Base-by-base conservation (phyloP, 2,888 invertebrate genomes). In the Neoascia interrupta region DNA sequence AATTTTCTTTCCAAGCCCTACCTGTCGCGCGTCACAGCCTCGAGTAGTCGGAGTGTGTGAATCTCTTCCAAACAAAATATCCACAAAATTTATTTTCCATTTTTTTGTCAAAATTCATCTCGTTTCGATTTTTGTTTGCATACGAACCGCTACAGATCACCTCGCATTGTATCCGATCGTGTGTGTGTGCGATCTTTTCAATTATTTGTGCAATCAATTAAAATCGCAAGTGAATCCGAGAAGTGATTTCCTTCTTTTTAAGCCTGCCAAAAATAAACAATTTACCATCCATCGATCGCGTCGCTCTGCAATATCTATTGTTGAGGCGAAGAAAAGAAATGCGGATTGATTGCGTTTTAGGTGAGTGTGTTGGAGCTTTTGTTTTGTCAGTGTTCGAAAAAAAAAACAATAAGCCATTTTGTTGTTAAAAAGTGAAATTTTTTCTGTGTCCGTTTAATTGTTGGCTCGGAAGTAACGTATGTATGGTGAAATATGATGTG, bases 281-380 rank as follows among this genome's bases (percentile, higher is more conserved):
- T 34, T n/a, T n/a, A n/a, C n/a, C n/a, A n/a, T n/a, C n/a, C n/a
- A n/a, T n/a, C n/a, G 15, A 34, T 31, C 4, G 5, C 16, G 11
- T 13, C 15, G 4, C 2, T 5, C 15, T 5, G 21, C 5, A 19
- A 2, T n/a, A 5, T 5, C 16, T 11, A 36, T 60, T 45, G 60
- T 60, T 16, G 26, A 51, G 34, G n/a, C n/a, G 58, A 49, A 49
- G 61, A 61, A 69, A 37, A 41, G 70, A 69, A 39, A 58, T 69
- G 61, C 58, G 75, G 63, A 75, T 75, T 69, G 75, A 75, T 63
- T 51, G 61, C 56, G 75, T 61, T 69, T 75, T 75, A 56, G 75
- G 75, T 75, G 69, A 75, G 75, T 75, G 66, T 66, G 26, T 54
- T 60, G 60, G 34, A 68, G 45, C 45, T 74, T 51, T 73, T 56